Evolutionary conservation across 2,113 vertebrate genomes (phyloP), one percentile per base, ranked within the genome.

Genomic region (Embiotoca jacksoni): DNA sequence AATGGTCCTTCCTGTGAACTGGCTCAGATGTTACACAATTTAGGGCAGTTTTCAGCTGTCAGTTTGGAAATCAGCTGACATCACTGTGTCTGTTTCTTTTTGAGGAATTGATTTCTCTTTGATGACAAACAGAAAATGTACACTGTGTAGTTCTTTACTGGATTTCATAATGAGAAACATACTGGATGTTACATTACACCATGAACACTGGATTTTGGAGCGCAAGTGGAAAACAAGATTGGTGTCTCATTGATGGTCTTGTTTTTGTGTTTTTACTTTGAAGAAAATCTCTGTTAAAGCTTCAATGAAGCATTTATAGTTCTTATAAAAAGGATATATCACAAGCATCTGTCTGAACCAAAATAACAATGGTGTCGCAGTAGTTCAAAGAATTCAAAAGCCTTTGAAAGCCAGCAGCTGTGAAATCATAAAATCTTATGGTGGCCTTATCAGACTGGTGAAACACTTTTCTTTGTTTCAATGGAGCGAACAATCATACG

Each of bases 1-100:
- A 79, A 32, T 64, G 32, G 35, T 81, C 61, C 62, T 85, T 91
- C 86, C 81, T 82, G 89, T 76, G 70, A 78, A 83, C 16, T 16
- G 53, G 14, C 37, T 62, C 1, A 33, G 30, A 75, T 49, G 54
- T 68, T 69, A 75, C 84, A 44, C 53, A 73, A 79, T 82, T 84
- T 66, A 36, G 7, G 0, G 3, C 10, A 57, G 35, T 72, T 74
- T 79, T 81, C 56, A 58, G 54, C 54, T 62, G 54, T 59, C 13
- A 53, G 6, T 61, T 46, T 50, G 7, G 30, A 67, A 68, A 53
- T 50, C 23, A 62, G 53, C 56, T 52, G 0, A 63, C 30, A 52
- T 47, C 39, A 59, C 47, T 58, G 31, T 32, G 44, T 39, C 23
- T 23, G 4, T 63, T 16, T 60, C 7, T 13, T 69, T 52, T 23